Evolutionary conservation across 2,113 vertebrate genomes (phyloP), one percentile per base, ranked within the genome.

Genomic region (Percina caprodes): DNA sequence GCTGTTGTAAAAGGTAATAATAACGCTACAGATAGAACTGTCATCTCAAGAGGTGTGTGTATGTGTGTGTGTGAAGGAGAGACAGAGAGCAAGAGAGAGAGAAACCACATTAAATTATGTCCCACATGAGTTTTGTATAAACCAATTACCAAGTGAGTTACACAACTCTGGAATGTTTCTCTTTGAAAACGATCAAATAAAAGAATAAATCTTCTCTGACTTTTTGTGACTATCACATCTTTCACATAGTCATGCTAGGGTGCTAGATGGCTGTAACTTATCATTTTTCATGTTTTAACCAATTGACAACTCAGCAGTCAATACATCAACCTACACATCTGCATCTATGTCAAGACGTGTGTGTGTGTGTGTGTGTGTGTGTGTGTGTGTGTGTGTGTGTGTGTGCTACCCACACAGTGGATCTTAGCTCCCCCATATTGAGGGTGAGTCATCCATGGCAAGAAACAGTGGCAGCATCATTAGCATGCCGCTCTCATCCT

Each of bases 401-500:
- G 58, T 61, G 68, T 72, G 69, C 88, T 83, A 69, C 92, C 91
- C 86, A 90, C 89, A 85, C 74, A 71, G 80, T 88, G 88, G 87
- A 88, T 88, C 87, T 89, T 92, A 83, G 86, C 92, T 89, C 85
- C 86, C 86, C 89, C 92, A 91, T 89, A 89, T 85, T 88, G 91
- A 79, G 90, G 82, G 80, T 94, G 94, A 95, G 82, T 95, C 93
- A 95, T 92, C 89, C 80, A 66, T 91, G 84, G 88, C 80, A 91
- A 92, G 92, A 92, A 90, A 91, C 88, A 91, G 88, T 82, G 84
- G 91, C 86, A 87, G 77, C 86, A 91, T 95, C 92, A 94, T 95
- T 95, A 94, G 91, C 92, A 93, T 93, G 91, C 92, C 59, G 89
- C 90, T 91, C 90, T 91, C 92, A 90, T 94, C 93, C 89, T 69